Base-by-base conservation (phyloP, 2,888 invertebrate genomes). In the Rhyacophila evoluta region DNA sequence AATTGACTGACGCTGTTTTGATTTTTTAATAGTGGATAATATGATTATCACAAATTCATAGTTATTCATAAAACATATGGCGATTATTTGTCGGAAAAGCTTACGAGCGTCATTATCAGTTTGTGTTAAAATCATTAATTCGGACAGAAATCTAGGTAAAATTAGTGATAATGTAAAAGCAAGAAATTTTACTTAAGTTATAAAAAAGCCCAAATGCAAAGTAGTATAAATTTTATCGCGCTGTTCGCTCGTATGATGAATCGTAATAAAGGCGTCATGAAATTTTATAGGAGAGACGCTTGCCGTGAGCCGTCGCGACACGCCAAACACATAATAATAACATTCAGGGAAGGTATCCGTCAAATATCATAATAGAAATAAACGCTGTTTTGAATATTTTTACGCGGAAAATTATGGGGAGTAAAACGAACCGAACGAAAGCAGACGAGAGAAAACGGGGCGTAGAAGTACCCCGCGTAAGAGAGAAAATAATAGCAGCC, bases 351-450 rank as follows among this genome's bases (percentile, higher is more conserved):
- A 71, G 36, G 76, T 55, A 67, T 77, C 72, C 76, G 76, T 71
- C 76, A 77, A 77, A 72, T 72, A 77, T 77, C 71, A 77, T 77
- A 55, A 55, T 55, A 55, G 36, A 29, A 29, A 71, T 71, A 71
- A 36, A 71, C 71, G 36, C 36, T 37, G 71, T 25, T 71, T 71
- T 71, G 33, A 71, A 71, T 71, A 71, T 71, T 71, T 71, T 71
- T 71, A 71, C 36, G 71, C 33, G 25, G 25, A 15, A 36, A 36
- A 71, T 71, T 71, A 71, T 77, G 69, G 29, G 29, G 29, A 33
- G 15, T 33, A 69, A 33, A 33, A 69, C 69, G 72, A 39, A 27
- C 72, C n/a, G 27, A 39, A 39, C 39, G 39, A 28, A 72, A 25
- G 27, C 19, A n/a, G 27, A 3, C 27, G n/a, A 28, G 72, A n/a